phyloP scores from a whole-genome alignment of 2,113 vertebrate genomes.

The Microtus oregoni region DNA sequence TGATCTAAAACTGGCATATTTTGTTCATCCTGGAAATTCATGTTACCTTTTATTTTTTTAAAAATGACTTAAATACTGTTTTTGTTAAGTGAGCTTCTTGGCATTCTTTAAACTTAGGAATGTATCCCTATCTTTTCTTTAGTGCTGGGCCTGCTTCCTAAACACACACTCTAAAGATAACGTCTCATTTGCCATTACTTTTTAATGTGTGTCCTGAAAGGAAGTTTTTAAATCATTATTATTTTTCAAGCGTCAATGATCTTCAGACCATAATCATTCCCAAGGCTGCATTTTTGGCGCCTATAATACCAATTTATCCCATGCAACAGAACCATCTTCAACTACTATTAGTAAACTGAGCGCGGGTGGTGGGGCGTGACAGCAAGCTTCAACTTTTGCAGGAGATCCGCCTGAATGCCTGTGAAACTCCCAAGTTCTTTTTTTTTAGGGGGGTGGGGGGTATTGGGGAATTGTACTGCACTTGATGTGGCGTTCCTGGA shows the following conservation, averaged over 20 bases:
- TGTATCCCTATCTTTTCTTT: not conserved
- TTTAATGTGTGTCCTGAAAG: not conserved
- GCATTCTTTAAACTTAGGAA: not conserved
- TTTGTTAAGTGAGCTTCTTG: not conserved
- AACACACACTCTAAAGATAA: not conserved
- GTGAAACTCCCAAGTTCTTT: not conserved
- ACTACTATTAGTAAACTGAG: too few relatives aligned
- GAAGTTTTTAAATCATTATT: not conserved
- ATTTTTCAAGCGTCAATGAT: not conserved
- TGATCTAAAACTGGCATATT: conserved; percentile 10
- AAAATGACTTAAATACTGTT: not conserved
- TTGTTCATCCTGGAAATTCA: conserved; percentile 1
- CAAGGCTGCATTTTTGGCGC: not conserved
- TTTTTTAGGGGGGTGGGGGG: not conserved
- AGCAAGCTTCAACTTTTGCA: not conserved
- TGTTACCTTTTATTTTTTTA: not conserved
- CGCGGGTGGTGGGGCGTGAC: not conserved
- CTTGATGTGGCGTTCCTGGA: not conserved
- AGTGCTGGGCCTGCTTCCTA: not conserved
- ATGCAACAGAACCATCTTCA: not conserved
- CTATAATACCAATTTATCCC: not conserved
- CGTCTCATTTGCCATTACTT: not conserved
- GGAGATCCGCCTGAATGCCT: not conserved
- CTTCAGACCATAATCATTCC: not conserved
- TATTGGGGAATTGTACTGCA: not conserved